Evolutionary conservation across 2,113 vertebrate species (phyloP).

Genomic region (Periophthalmodon schlosseri): DNA sequence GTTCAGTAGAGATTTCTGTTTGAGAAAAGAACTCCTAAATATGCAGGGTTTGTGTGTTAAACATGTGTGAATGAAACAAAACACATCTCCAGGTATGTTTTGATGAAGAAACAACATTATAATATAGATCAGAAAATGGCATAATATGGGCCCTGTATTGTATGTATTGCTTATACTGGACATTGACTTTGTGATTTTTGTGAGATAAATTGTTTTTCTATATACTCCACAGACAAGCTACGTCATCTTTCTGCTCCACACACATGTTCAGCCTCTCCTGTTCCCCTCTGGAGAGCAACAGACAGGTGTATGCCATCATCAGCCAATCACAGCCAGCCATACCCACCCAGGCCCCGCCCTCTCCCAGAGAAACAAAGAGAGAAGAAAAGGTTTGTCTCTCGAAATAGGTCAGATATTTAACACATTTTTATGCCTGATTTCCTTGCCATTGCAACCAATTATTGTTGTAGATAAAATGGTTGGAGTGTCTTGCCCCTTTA

Average conservation of each 20-base stretch:
- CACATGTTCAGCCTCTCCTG: slow-evolving; percentile 53
- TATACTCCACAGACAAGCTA: slow-evolving; percentile 19
- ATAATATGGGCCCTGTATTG: too few relatives aligned
- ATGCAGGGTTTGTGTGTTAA: too few relatives aligned
- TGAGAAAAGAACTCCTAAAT: too few relatives aligned
- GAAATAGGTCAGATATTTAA: too few relatives aligned
- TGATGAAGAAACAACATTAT: too few relatives aligned
- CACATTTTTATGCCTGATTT: neutral
- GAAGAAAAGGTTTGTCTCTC: slow-evolving; percentile 31
- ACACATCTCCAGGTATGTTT: too few relatives aligned
- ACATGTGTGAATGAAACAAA: too few relatives aligned
- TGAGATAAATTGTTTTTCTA: slow-evolving; percentile 2
- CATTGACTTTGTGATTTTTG: neutral
- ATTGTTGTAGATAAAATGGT: neutral
- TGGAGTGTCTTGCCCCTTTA: too few relatives aligned
- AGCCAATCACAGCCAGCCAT: slow-evolving; percentile 45
- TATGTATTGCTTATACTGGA: too few relatives aligned
- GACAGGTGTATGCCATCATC: slow-evolving; percentile 37
- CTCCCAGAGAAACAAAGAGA: slow-evolving; percentile 31
- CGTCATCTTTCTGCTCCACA: slow-evolving; percentile 50
- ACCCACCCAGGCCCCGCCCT: slow-evolving; percentile 24
- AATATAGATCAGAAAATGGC: too few relatives aligned
- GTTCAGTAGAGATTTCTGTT: too few relatives aligned
- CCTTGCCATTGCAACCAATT: neutral
- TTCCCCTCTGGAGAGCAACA: slow-evolving; percentile 44